A percentile compares a stretch with the other conserved stretches of the same genome.
These are phyloP conservation scores for Hylaea fasciaria DNA, from an alignment of 2,888 invertebrate genomes.

Conservation along the genomic window DNA sequence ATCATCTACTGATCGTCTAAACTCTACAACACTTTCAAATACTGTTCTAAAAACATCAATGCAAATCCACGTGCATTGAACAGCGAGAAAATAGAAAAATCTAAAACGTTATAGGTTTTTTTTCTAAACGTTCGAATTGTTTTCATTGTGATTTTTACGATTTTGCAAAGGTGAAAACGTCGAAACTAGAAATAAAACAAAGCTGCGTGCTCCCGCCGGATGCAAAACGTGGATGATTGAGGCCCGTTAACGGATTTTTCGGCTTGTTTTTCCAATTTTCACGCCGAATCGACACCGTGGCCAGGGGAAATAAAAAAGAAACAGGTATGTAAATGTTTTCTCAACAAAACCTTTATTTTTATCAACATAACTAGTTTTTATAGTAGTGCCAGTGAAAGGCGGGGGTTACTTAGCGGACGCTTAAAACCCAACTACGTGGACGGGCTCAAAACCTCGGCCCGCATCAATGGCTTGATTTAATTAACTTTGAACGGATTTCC, in stretches of 20 bases:
- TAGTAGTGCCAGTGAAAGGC: too few species aligned
- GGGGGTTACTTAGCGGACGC: too few species aligned
- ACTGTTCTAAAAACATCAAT: neutral
- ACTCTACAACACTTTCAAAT: neutral
- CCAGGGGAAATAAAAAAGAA: neutral
- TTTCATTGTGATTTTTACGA: slow-evolving; percentile 16
- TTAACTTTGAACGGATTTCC: too few species aligned
- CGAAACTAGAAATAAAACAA: slow-evolving; percentile 3
- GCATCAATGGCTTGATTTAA: too few species aligned
- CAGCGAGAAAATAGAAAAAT: neutral
- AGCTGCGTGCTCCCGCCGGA: slow-evolving; percentile 5
- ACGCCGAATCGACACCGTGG: slow-evolving; percentile 6
- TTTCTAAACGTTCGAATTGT: slow-evolving; percentile 22
- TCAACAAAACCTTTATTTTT: too few species aligned
- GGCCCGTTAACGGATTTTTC: slow-evolving; percentile 4
- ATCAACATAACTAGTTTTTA: too few species aligned
- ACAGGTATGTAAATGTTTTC: neutral
- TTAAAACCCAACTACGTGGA: too few species aligned
- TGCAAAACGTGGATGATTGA: slow-evolving; percentile 14
- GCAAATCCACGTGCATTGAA: neutral
- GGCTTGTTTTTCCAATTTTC: slow-evolving; percentile 14
- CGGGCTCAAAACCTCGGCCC: too few species aligned
- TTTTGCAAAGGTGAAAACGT: slow-evolving; percentile 9
- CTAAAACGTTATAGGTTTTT: neutral
- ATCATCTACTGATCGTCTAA: too few species aligned